Evolutionary conservation across 2,888 invertebrate species (phyloP).

Genomic region (Leptinotarsa peninsularis): DNA sequence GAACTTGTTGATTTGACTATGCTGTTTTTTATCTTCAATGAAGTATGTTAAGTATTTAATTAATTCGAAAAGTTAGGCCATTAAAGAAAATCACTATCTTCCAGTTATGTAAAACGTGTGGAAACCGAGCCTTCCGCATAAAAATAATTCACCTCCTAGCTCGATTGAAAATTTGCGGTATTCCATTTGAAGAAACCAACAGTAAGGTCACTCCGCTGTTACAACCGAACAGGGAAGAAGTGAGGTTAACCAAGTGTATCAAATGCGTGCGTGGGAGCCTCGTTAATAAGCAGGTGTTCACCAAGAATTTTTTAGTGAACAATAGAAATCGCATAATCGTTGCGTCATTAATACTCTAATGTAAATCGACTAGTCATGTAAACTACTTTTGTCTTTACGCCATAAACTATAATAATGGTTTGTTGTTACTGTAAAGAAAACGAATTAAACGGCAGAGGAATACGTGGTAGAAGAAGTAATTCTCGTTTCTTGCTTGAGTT

Average conservation of each 20-base stretch:
- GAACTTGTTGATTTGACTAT: too few relatives aligned
- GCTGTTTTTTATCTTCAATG: too few relatives aligned
- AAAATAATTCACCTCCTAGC: too few relatives aligned
- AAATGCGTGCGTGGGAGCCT: conserved; percentile 53
- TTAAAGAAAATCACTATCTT: too few relatives aligned
- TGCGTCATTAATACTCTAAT: conserved; percentile 56
- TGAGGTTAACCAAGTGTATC: conserved; percentile 49
- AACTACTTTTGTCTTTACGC: conserved; percentile 15
- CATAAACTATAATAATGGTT: conserved; percentile 20
- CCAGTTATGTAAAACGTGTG: too few relatives aligned
- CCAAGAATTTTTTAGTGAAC: conserved; percentile 52
- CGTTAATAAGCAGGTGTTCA: conserved; percentile 58
- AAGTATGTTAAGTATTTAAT: too few relatives aligned
- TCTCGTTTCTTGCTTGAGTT: conserved; percentile 1
- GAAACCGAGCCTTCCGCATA: too few relatives aligned
- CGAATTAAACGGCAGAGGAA: conserved; percentile 26
- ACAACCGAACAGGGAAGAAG: conserved; percentile 37
- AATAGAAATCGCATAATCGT: conserved; percentile 59
- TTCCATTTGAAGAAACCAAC: conserved; percentile 19
- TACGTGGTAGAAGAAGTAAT: neutral
- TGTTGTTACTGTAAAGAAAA: conserved; percentile 23
- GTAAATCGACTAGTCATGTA: conserved; percentile 59
- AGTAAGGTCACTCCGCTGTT: conserved; percentile 29
- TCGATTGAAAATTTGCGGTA: conserved; percentile 4
- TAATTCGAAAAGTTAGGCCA: too few relatives aligned